phyloP scores from a whole-genome alignment of 2,113 vertebrate species.

The Podarcis muralis region DNA sequence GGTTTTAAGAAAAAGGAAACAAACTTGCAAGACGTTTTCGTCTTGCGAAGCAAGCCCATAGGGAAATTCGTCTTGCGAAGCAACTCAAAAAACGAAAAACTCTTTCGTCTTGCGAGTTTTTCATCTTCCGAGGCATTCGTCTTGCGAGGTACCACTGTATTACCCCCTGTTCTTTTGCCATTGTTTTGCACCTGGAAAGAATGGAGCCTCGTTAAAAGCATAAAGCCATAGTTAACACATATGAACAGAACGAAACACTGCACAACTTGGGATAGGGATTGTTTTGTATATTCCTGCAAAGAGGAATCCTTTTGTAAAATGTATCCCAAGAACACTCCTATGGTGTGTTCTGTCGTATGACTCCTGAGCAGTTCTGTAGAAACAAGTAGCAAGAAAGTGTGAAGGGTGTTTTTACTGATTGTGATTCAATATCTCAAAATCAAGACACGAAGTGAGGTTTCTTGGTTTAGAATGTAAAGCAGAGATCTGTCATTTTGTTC shows the following conservation, averaged over 20 bases:
- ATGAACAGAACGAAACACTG: not conserved
- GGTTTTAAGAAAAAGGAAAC: too few relatives aligned
- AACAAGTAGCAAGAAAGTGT: not conserved
- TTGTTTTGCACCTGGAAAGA: not conserved
- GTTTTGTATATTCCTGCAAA: not conserved
- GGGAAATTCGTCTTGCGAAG: too few relatives aligned
- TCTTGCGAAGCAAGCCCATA: too few relatives aligned
- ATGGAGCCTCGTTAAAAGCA: not conserved
- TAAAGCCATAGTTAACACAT: not conserved
- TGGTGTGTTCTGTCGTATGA: not conserved
- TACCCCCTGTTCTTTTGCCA: not conserved
- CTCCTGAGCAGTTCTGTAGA: not conserved
- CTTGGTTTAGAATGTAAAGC: not conserved
- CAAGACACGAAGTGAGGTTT: not conserved
- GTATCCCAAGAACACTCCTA: not conserved
- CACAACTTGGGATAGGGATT: not conserved
- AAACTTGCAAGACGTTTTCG: too few relatives aligned
- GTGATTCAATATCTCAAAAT: not conserved
- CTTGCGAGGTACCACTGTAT: too few relatives aligned
- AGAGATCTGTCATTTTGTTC: not conserved
- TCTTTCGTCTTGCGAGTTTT: too few relatives aligned
- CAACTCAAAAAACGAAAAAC: too few relatives aligned
- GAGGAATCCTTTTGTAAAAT: not conserved
- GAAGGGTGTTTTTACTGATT: not conserved
- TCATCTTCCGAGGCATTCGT: too few relatives aligned